phyloP scores from a whole-genome alignment of 2,888 invertebrate species.

The Diarsia rubi region DNA sequence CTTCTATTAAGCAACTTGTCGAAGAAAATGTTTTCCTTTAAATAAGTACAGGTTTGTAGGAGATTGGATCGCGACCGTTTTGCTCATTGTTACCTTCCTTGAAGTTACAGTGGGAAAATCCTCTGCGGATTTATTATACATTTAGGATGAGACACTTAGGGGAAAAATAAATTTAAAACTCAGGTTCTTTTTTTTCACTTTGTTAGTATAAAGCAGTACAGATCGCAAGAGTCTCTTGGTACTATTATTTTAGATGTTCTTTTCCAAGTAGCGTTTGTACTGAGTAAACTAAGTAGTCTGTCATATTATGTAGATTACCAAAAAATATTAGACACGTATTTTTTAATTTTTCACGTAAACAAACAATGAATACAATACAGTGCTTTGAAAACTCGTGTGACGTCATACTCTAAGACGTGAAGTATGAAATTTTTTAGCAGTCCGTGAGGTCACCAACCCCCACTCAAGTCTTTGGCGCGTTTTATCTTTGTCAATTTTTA shows the following conservation, averaged over 20 bases:
- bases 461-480: no score
- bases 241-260: conserved; percentile 16
- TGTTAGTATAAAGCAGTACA: conserved; percentile 13
- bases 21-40: conserved; percentile 9
- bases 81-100: conserved; percentile 20
- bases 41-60: conserved; percentile 4
- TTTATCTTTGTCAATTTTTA: no score
- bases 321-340: no score
- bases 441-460: no score
- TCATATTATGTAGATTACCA: no score
- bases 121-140: conserved; percentile 51
- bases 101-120: conserved; percentile 21
- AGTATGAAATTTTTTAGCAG: no score
- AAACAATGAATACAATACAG: no score
- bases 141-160: conserved; percentile 41
- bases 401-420: no score
- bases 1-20: not conserved
- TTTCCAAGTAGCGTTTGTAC: conserved; percentile 12
- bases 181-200: conserved; percentile 41
- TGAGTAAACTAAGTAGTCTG: not conserved
- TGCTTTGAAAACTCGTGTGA: no score
- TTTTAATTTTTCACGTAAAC: no score
- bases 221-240: conserved; percentile 3
- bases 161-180: conserved; percentile 22
- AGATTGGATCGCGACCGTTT: not conserved